Percentiles rank a stretch among this genome's conserved stretches.
phyloP scores from a whole-genome alignment of 1,140 invertebrate species.

The Panulirus ornatus region DNA sequence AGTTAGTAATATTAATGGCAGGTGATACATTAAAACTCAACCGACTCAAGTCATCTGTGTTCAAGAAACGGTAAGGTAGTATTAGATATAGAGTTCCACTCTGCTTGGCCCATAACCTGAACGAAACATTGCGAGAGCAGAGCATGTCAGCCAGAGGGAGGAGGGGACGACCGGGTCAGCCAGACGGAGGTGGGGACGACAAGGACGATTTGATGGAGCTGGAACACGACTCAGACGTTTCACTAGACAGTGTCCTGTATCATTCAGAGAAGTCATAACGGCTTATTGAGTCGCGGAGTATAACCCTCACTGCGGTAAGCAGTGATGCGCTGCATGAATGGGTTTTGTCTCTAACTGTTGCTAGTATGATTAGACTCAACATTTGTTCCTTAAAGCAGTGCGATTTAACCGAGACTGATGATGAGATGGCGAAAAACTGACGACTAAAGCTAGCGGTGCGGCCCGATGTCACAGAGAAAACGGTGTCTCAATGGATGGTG shows the following conservation, averaged over 20 bases:
- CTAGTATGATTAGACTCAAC: not conserved
- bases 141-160: not conserved
- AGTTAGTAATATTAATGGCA: too few relatives aligned
- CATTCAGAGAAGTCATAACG: not conserved
- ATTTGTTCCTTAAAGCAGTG: not conserved
- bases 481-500: not conserved
- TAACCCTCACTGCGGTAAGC: not conserved
- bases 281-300: not conserved
- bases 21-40: too few relatives aligned
- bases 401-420: not conserved
- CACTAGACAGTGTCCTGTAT: not conserved
- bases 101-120: too few relatives aligned
- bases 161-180: not conserved
- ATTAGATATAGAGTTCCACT: too few relatives aligned
- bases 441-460: not conserved
- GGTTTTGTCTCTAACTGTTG: not conserved
- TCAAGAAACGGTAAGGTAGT: too few relatives aligned
- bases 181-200: not conserved
- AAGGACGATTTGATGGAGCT: not conserved
- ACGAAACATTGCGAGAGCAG: not conserved
- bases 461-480: not conserved
- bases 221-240: not conserved
- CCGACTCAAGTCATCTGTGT: too few relatives aligned
- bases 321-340: not conserved
- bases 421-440: not conserved